Evolutionary conservation across 1,140 invertebrate genomes (phyloP), one percentile per base, ranked within the genome.

Genomic region (Steinernema khuongi): DNA sequence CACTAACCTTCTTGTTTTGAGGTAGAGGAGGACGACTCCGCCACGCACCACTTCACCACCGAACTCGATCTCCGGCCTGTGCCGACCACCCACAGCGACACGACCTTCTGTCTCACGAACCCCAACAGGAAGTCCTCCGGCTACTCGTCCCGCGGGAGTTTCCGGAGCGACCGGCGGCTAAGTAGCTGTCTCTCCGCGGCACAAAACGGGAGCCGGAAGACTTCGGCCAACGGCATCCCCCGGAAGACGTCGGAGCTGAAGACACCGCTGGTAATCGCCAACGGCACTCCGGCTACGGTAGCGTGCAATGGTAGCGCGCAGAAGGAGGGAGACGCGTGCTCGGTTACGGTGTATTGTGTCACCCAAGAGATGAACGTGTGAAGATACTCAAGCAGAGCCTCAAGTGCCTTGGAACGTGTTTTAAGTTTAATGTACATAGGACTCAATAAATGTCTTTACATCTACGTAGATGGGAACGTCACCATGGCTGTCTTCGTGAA

Each of bases 331-430:
- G 22, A 72, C 29, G 1, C 29, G 71, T 76, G 74, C 43, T 76
- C 74, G 17, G 60, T 76, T 26, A 76, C 68, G 36, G 74, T 76
- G n/a, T 75, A 76, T 19, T 76, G 74, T 69, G 74, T 67, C n/a
- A 76, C 74, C 11, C 33, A 30, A 19, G 74, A 77, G 31, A 73
- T 32, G 29, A 67, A 72, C 41, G 71, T 72, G 19, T 72, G 69
- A 70, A 60, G 50, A 60, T 60, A 41, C 19, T 60, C 50, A 60
- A 26, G 22, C 14, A 7, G 50, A 60, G 14, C 11, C 50, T 60
- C 50, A 60, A 60, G 50, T 60, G 50, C 50, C 50, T 60, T 60
- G 14, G 26, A 60, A 4, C 11, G 22, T n/a, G 36, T 67, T 31
- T 17, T 68, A 30, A 22, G 30, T n/a, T 68, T 72, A 28, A 41